Percentiles rank a stretch among this genome's conserved stretches.
Evolutionary conservation across 2,113 vertebrate genomes (phyloP).

Genomic region (Mobula hypostoma): DNA sequence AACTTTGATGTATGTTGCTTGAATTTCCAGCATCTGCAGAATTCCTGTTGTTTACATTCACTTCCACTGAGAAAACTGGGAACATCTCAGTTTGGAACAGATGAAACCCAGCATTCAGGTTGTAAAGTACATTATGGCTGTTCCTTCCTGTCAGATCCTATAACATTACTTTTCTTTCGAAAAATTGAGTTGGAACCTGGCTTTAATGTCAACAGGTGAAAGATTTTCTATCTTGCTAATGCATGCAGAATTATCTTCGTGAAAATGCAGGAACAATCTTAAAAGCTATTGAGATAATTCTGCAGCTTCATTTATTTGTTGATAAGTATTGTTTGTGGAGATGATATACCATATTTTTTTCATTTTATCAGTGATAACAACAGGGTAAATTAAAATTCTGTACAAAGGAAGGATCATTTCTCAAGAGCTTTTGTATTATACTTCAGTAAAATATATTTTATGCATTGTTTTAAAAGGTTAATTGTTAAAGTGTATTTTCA

Average conservation of each 20-base stretch:
- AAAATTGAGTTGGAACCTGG: background rate
- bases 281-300: background rate
- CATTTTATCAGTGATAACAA: background rate
- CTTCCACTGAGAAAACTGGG: background rate
- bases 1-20: too few species aligned
- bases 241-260: background rate
- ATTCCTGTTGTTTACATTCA: too few species aligned
- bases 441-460: background rate
- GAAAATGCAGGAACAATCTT: background rate
- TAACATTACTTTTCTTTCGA: background rate
- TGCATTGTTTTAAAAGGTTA: background rate
- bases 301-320: background rate
- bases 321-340: background rate
- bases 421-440: background rate
- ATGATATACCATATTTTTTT: background rate
- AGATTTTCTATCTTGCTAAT: background rate
- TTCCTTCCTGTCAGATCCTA: background rate
- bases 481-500: slow-evolving; percentile 10
- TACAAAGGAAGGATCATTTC: background rate
- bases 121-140: background rate
- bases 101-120: background rate
- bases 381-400: background rate
- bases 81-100: background rate
- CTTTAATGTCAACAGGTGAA: background rate
- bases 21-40: too few species aligned